Evolutionary conservation across 2,113 vertebrate genomes (phyloP).

Genomic region (Murina feae): DNA sequence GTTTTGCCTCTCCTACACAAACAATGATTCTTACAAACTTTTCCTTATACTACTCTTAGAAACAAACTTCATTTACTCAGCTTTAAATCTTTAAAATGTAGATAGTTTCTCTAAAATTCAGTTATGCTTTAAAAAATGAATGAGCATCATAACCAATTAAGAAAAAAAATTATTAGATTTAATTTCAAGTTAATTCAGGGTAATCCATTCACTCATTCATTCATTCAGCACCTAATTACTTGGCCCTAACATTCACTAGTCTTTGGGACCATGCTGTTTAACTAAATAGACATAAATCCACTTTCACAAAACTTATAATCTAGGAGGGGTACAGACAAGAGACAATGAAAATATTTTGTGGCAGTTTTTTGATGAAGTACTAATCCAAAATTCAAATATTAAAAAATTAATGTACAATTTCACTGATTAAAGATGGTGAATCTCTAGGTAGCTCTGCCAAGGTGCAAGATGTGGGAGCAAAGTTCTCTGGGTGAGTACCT

Average conservation of each 20-base stretch:
- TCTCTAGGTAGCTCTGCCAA: neutral
- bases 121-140: neutral
- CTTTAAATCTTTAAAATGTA: neutral
- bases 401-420: neutral
- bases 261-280: neutral
- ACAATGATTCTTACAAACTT: neutral
- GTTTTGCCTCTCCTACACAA: neutral
- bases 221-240: neutral
- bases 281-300: neutral
- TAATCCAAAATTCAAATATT: neutral
- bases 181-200: neutral
- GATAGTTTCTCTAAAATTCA: neutral
- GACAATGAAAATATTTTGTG: neutral
- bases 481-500: neutral
- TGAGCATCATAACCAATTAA: neutral
- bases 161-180: neutral
- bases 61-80: neutral
- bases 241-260: neutral
- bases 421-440: neutral
- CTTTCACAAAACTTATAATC: neutral
- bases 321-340: neutral
- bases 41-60: neutral
- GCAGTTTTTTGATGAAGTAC: neutral
- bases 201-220: neutral
- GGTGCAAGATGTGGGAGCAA: neutral